Base-by-base conservation (phyloP, 53 echinoderm and acorn worm genomes). In the Glandiceps talaboti region DNA sequence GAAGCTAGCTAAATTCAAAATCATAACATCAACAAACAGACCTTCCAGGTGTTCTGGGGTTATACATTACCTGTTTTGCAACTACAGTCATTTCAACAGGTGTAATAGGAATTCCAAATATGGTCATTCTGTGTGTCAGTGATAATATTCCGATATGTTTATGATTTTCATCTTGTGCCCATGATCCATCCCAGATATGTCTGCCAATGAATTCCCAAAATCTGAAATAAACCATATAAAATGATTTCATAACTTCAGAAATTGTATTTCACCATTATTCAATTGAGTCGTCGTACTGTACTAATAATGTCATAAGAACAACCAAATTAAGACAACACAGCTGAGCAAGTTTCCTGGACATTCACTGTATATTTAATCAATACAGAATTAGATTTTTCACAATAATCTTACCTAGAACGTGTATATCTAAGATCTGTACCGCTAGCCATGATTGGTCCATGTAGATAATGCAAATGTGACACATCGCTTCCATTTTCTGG, bases 401-500 rank as follows among this genome's bases (percentile, higher is more conserved):
- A n/a, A n/a, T n/a, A n/a, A 45, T 12, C 85, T 75, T 76, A 33
- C 45, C 33, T 26, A 0, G 28, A 33, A 1, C 31, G 27, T 32
- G 76, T 73, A 80, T 26, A 84, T 29, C 73, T 45, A 30, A 87
- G 77, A 29, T 97, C 99, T 26, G 85, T 84, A 12, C 99, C 99
- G 27, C 89, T 80, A 32, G 87, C 81, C 78, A 97, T 76, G 74
- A 90, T 86, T 1, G 93, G 89, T 29, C 79, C 83, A 78, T 97
- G 99, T 27, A 97, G 86, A 80, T 89, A 89, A 29, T 77, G 32
- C 26, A 99, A 85, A 64, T 99, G 99, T 33, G 85, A 29, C 29
- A 91, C 76, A 74, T 97, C 97, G 0, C 93, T 93, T 12, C 93
- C 99, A 84, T 99, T 99, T 82, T 99, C 99, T 14, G 99, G 94